Evolutionary conservation across 2,113 vertebrate species (phyloP).

Genomic region (Micromys minutus): DNA sequence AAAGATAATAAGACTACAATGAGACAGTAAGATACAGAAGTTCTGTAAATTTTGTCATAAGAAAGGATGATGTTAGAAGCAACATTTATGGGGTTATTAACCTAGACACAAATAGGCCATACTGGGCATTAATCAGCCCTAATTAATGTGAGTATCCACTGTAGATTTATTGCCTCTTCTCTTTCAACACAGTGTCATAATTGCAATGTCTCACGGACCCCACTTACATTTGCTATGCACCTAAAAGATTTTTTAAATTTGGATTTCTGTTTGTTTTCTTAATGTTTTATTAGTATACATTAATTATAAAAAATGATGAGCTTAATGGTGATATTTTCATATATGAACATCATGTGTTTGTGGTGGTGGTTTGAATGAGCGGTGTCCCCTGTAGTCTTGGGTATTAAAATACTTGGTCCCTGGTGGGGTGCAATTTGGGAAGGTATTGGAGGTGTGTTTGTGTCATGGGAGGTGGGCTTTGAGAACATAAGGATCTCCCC

Average conservation of each 20-base stretch:
- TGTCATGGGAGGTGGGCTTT: neutral
- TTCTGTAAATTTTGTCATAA: neutral
- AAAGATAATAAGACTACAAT: neutral
- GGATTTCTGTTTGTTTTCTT: neutral
- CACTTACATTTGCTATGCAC: neutral
- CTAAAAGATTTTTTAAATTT: neutral
- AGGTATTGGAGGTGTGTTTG: neutral
- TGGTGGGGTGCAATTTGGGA: neutral
- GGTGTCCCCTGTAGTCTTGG: neutral
- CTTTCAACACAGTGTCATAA: neutral
- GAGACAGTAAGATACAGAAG: neutral
- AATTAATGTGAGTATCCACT: neutral
- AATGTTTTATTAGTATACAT: too few relatives aligned
- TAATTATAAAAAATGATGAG: neutral
- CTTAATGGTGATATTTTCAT: neutral
- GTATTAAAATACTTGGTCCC: neutral
- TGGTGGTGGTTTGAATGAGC: neutral
- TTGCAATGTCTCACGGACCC: neutral
- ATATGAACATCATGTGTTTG: neutral
- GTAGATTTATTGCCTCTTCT: neutral
- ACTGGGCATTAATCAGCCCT: neutral
- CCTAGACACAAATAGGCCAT: neutral
- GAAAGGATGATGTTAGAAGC: neutral
- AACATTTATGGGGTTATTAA: neutral
- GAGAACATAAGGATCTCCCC: neutral